Evolutionary conservation across 2,888 invertebrate species (phyloP), one percentile per base, ranked within the genome.

Genomic region (Nysson spinosus): DNA sequence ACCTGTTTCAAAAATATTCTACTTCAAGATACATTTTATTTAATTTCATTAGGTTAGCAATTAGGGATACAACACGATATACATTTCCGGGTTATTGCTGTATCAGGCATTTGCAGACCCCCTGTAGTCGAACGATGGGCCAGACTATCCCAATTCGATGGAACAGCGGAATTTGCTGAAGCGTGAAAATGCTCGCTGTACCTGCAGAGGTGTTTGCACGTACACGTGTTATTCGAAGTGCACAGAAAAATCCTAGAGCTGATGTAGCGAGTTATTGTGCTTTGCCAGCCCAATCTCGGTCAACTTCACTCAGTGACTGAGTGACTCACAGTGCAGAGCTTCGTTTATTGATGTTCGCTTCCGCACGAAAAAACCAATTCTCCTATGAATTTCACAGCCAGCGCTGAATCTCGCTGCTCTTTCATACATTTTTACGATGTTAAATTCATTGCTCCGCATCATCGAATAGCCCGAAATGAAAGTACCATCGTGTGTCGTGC

Each of bases 231-330:
- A 70, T 50, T 56, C 65, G 46, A 32, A 16, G 43, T 17, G 50
- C 46, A 50, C 43, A 54, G 51, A 52, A 71, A 71, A 75, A 75
- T 70, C 61, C 47, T 40, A 26, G 37, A 63, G 60, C 69, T 63
- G 75, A 69, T 67, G 70, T 74, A 70, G 65, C 69, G 72, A 74
- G 72, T 72, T 74, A 78, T 76, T 69, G 78, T 74, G 70, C 72
- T 66, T 68, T 63, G 74, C 63, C 68, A 50, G 62, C 52, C 54
- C 64, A 65, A 73, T 66, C 76, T 72, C 74, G 71, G 74, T 66
- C 76, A 71, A 72, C 69, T 74, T 68, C 66, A 51, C 61, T 67
- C 62, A 60, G 60, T 64, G 57, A 65, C 66, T 61, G 67, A 72
- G 60, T 67, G 74, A 67, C 62, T 65, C 69, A 60, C 61, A 65